Evolutionary conservation across 2,113 vertebrate genomes (phyloP).

Genomic region (Eudorcas thomsonii): DNA sequence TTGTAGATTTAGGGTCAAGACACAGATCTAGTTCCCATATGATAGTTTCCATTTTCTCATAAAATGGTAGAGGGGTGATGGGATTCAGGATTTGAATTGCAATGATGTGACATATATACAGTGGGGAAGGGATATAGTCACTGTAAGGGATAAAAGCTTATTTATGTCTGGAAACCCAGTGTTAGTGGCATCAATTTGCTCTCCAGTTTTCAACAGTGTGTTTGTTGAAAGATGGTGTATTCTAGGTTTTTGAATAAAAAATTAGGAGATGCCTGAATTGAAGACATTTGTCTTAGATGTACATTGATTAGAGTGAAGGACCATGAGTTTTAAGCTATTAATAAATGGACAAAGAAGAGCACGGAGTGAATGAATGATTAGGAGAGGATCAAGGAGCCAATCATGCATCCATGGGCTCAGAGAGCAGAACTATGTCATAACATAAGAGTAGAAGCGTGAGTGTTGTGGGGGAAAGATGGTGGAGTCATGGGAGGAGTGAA

Average conservation of each 20-base stretch:
- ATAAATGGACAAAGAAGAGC: background rate
- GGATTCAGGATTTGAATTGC: background rate
- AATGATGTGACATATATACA: no score
- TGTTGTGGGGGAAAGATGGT: background rate
- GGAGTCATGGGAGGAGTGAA: rapidly evolving
- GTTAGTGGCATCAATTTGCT: background rate
- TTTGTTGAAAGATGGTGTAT: background rate
- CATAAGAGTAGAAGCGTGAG: background rate
- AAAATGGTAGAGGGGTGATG: background rate
- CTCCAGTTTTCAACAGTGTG: background rate
- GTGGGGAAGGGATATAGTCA: background rate
- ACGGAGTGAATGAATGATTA: background rate
- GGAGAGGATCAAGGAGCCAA: background rate
- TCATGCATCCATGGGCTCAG: background rate
- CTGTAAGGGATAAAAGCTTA: background rate
- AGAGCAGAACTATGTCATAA: background rate
- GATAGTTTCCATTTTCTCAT: background rate
- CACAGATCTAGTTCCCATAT: background rate
- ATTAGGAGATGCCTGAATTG: background rate
- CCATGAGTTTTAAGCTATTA: background rate
- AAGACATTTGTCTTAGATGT: background rate
- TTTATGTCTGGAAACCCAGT: background rate
- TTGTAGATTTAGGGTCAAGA: background rate
- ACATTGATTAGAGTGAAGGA: background rate
- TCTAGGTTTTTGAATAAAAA: background rate